Percentiles rank a stretch among this genome's conserved stretches.
phyloP scores from a whole-genome alignment of 2,888 invertebrate genomes.

The Mythimna loreyi region DNA sequence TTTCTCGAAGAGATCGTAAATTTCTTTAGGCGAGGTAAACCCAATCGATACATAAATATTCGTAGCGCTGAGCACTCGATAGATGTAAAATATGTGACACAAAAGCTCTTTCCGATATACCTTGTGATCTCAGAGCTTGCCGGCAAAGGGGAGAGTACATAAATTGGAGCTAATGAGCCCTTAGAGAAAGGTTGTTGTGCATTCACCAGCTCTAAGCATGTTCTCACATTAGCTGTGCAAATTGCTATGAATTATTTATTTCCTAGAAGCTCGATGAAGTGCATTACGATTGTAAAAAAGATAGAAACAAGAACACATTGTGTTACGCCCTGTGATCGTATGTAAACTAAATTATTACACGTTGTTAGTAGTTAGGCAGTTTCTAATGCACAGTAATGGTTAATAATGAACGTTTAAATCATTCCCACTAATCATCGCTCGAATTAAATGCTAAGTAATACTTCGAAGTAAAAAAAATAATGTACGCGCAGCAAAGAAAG shows the following conservation, averaged over 20 bases:
- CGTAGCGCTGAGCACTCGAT: slow-evolving; percentile 53
- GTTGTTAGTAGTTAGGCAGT: slow-evolving; percentile 61
- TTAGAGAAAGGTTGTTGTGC: slow-evolving; percentile 79
- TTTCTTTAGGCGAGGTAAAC: slow-evolving; percentile 72
- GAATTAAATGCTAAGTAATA: slow-evolving; percentile 58
- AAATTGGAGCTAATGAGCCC: slow-evolving; percentile 81
- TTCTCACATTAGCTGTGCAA: slow-evolving; percentile 85
- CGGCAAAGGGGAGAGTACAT: slow-evolving; percentile 70
- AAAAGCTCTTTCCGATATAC: slow-evolving; percentile 69
- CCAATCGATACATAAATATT: slow-evolving; percentile 72
- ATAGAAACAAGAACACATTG: slow-evolving; percentile 69
- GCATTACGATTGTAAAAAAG: slow-evolving; percentile 73
- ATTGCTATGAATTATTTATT: slow-evolving; percentile 83
- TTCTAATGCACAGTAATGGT: slow-evolving; percentile 65
- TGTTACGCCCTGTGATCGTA: slow-evolving; percentile 75
- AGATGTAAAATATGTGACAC: slow-evolving; percentile 67
- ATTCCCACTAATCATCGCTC: slow-evolving; percentile 58
- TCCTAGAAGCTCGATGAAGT: slow-evolving; percentile 76
- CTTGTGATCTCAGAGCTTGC: slow-evolving; percentile 61
- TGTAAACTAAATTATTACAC: slow-evolving; percentile 71
- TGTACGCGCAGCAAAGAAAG: slow-evolving; percentile 49
- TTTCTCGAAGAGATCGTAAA: slow-evolving; percentile 76
- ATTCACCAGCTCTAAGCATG: slow-evolving; percentile 71
- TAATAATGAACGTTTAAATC: slow-evolving; percentile 62
- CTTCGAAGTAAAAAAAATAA: slow-evolving; percentile 47